Evolutionary conservation across 2,797 vertebrate species (phyloP).

Genomic region (Cygnus olor): DNA sequence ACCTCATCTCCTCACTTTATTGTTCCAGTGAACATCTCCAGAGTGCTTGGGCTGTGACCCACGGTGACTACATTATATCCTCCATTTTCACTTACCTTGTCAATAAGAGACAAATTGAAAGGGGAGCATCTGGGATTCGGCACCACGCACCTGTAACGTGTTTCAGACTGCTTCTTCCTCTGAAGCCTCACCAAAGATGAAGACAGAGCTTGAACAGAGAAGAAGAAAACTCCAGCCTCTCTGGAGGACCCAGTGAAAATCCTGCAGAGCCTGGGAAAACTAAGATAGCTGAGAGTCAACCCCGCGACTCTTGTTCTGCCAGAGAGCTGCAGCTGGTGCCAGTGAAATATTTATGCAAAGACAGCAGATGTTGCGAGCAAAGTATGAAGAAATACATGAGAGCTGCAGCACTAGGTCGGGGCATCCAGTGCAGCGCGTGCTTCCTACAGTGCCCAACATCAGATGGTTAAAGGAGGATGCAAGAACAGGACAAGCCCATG

Average conservation of each 20-base stretch:
- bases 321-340: conserved; percentile 51
- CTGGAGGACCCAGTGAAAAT: conserved; percentile 14
- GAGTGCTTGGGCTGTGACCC: not conserved
- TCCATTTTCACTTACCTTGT: conserved; percentile 24
- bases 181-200: not conserved
- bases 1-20: not conserved
- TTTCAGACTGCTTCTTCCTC: not conserved
- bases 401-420: not conserved
- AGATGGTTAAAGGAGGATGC: not conserved
- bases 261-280: conserved; percentile 1
- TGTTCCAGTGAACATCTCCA: not conserved
- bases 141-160: fast-evolving
- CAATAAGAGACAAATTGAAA: not conserved
- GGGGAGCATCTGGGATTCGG: not conserved
- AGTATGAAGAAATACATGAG: not conserved
- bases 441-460: not conserved
- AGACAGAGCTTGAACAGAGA: not conserved
- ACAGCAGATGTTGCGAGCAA: not conserved
- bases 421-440: not conserved
- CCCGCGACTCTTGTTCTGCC: conserved; percentile 18
- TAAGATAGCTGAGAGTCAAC: not conserved
- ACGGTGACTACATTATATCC: not conserved
- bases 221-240: not conserved
- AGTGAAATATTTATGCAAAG: conserved; percentile 29
- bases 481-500: not conserved